A percentile compares a stretch with the other conserved stretches of the same genome.
These are phyloP conservation scores for Collichthys lucidus DNA, from an alignment of 2,113 vertebrate genomes.

Conservation along the genomic window DNA sequence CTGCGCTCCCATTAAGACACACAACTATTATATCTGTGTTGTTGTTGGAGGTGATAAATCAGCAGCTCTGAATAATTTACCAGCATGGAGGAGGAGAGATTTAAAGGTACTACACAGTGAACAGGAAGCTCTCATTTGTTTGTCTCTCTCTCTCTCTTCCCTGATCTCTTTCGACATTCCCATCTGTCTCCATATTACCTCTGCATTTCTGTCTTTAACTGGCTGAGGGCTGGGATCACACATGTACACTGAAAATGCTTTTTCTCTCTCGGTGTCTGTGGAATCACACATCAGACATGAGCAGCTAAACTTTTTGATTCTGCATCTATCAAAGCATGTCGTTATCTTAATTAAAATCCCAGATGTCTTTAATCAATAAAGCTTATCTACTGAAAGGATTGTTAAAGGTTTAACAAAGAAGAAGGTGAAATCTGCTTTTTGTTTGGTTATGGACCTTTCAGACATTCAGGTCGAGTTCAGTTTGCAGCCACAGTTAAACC, in stretches of 20 bases:
- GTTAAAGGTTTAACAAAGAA: conserved; percentile 27
- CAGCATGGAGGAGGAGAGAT: conserved; percentile 57
- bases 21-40: conserved; percentile 64
- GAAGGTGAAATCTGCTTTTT: conserved; percentile 8
- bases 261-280: neutral
- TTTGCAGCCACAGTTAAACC: too few species aligned
- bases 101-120: conserved; percentile 59
- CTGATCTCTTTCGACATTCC: conserved; percentile 2
- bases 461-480: too few species aligned
- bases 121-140: conserved; percentile 47
- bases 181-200: conserved; percentile 18
- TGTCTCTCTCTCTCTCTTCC: conserved; percentile 20
- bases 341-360: conserved; percentile 54
- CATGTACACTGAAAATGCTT: neutral
- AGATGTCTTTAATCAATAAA: conserved; percentile 34
- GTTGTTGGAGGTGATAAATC: conserved; percentile 78
- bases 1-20: conserved; percentile 60
- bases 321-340: conserved; percentile 4
- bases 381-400: conserved; percentile 34
- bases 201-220: conserved; percentile 3
- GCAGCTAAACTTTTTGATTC: conserved; percentile 32
- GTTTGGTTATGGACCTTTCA: too few species aligned
- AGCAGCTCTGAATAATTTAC: conserved; percentile 79
- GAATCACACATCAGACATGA: conserved; percentile 14
- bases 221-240: conserved; percentile 1